Evolutionary conservation across 1,140 invertebrate genomes (phyloP).

Genomic region (Trichoplusia ni): DNA sequence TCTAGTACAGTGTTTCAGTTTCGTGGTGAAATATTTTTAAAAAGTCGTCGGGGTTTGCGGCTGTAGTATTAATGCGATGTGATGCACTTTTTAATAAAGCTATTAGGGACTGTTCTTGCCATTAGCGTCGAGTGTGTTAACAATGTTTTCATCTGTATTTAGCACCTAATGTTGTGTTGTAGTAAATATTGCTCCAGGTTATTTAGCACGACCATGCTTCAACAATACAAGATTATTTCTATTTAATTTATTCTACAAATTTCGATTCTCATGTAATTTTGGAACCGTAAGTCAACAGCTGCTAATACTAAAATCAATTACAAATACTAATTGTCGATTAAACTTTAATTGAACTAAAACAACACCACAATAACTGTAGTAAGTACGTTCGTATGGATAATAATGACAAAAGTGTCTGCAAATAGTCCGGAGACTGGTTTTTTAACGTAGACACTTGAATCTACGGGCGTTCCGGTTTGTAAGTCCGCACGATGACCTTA

Average conservation of each 20-base stretch:
- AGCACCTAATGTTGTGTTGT: too few relatives aligned
- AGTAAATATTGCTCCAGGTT: too few relatives aligned
- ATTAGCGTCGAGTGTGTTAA: not conserved
- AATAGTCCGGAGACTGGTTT: conserved; percentile 63
- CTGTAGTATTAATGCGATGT: not conserved
- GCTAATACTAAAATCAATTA: too few relatives aligned
- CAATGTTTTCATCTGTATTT: not conserved
- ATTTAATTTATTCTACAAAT: too few relatives aligned
- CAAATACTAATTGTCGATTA: not conserved
- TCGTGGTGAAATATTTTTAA: conserved; percentile 44
- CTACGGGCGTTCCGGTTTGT: conserved; percentile 76
- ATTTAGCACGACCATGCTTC: too few relatives aligned
- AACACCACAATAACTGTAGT: too few relatives aligned
- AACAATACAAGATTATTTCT: too few relatives aligned
- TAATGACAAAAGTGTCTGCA: conserved; percentile 46
- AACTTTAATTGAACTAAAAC: not conserved
- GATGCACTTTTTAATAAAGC: conserved; percentile 5
- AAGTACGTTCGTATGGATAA: conserved; percentile 33
- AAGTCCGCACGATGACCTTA: conserved; percentile 76
- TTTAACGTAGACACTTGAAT: conserved; percentile 67
- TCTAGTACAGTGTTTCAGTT: conserved; percentile 62
- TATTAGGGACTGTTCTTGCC: not conserved
- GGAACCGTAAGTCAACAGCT: too few relatives aligned
- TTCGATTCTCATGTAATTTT: too few relatives aligned
- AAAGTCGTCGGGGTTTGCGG: not conserved